Evolutionary conservation across 2,888 invertebrate species (phyloP).

Genomic region (Drosophila sordidula): DNA sequence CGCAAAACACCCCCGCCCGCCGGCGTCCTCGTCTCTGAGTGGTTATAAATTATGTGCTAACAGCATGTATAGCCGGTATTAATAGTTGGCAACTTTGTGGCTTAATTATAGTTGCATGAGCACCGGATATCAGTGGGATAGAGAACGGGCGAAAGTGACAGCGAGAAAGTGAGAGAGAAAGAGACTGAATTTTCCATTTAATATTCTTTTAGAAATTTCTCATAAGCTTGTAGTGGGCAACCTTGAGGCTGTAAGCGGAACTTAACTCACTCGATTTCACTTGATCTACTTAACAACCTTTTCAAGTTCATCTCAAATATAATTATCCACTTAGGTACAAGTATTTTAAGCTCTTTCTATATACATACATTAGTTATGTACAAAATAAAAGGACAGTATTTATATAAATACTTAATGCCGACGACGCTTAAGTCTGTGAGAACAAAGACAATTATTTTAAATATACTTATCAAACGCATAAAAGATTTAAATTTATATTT

Average conservation of each 20-base stretch:
- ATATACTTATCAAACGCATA: too few relatives aligned
- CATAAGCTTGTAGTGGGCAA: neutral
- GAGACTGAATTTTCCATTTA: neutral
- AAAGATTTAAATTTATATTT: too few relatives aligned
- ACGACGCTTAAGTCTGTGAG: too few relatives aligned
- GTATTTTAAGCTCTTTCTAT: neutral
- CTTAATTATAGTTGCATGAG: slow-evolving; percentile 32
- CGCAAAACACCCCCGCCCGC: neutral
- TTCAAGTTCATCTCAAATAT: slow-evolving; percentile 5
- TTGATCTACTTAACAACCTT: neutral
- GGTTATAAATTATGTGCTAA: slow-evolving; percentile 42
- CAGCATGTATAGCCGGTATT: slow-evolving; percentile 27
- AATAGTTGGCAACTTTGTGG: slow-evolving; percentile 40
- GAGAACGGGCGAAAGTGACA: neutral
- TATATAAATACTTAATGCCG: too few relatives aligned
- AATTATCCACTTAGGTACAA: neutral
- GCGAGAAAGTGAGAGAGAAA: neutral
- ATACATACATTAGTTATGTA: too few relatives aligned
- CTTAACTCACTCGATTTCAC: slow-evolving; percentile 1
- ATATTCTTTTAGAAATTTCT: slow-evolving; percentile 6
- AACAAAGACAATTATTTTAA: too few relatives aligned
- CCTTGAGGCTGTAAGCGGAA: slow-evolving; percentile 3
- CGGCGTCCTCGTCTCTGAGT: neutral
- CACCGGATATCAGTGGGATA: slow-evolving; percentile 6
- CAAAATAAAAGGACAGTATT: too few relatives aligned